Percentiles rank a stretch among this genome's conserved stretches.
These are phyloP conservation scores for Thunnus albacares DNA, from an alignment of 2,797 vertebrate genomes.

Conservation along the genomic window DNA sequence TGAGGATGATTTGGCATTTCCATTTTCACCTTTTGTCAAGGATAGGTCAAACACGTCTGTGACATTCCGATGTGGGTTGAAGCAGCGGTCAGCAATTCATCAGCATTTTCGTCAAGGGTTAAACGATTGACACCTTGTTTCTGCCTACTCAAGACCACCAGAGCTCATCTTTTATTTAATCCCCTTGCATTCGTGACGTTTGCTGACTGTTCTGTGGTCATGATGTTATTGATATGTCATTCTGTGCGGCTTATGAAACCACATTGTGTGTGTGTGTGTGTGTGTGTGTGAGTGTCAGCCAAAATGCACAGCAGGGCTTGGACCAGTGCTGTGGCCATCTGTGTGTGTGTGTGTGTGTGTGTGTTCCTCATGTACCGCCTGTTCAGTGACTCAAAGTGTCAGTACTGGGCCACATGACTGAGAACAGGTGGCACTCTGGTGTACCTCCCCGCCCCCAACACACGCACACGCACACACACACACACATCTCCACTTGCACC, in stretches of 20 bases:
- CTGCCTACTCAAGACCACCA: not conserved
- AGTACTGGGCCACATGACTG: conserved; percentile 64
- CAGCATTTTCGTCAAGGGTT: conserved; percentile 18
- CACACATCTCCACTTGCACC: conserved; percentile 40
- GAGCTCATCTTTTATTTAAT: not conserved
- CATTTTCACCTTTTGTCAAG: conserved; percentile 10
- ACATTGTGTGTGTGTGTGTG: not conserved
- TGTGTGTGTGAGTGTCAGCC: conserved; percentile 61
- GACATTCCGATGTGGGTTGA: conserved; percentile 45
- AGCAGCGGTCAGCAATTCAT: conserved; percentile 34
- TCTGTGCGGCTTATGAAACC: conserved; percentile 47
- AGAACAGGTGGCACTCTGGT: conserved; percentile 79
- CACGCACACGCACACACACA: conserved; percentile 27
- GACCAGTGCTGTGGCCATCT: conserved; percentile 72
- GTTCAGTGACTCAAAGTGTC: conserved; percentile 76
- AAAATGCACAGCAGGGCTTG: conserved; percentile 61
- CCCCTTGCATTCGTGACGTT: conserved; percentile 24
- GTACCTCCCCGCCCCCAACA: conserved; percentile 45
- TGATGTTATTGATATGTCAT: conserved; percentile 48
- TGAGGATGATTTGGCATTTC: not conserved
- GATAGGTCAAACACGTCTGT: conserved; percentile 40
- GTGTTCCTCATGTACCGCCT: conserved; percentile 67
- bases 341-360: conserved; percentile 58
- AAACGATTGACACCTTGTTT: conserved; percentile 18
- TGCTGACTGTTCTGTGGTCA: conserved; percentile 47